Percentiles rank a stretch among this genome's conserved stretches.
phyloP scores from a whole-genome alignment of 2,888 invertebrate genomes.

The Pimpla rufipes region DNA sequence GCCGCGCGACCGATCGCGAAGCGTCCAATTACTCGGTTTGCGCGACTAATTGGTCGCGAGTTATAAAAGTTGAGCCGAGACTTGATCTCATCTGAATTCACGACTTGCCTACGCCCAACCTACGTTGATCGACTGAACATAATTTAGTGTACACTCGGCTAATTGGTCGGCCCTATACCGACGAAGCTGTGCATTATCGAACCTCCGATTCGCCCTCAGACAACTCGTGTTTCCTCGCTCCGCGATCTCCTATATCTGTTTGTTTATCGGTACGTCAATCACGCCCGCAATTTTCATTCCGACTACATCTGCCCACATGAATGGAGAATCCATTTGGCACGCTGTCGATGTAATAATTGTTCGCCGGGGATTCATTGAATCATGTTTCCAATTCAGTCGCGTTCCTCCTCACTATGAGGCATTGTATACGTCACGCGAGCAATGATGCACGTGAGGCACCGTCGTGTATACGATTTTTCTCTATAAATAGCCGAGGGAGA shows the following conservation, averaged over 20 bases:
- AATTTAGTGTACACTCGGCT: no score
- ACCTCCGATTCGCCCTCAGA: neutral
- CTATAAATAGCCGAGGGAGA: slow-evolving; percentile 48
- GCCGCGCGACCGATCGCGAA: no score
- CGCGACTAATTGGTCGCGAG: no score
- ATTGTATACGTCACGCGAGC: slow-evolving; percentile 40
- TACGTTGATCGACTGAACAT: no score
- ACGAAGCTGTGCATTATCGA: neutral
- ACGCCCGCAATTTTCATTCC: neutral
- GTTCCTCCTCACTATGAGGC: slow-evolving; percentile 12
- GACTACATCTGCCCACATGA: slow-evolving; percentile 16
- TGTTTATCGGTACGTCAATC: neutral
- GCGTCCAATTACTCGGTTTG: no score
- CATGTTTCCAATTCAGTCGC: slow-evolving; percentile 44
- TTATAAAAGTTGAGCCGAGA: no score
- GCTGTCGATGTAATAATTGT: slow-evolving; percentile 56
- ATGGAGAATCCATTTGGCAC: slow-evolving; percentile 18
- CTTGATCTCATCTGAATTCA: no score
- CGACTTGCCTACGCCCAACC: no score
- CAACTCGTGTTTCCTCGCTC: neutral
- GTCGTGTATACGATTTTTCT: slow-evolving; percentile 49
- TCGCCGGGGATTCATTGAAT: slow-evolving; percentile 54
- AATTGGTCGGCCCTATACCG: no score
- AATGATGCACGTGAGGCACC: slow-evolving; percentile 52
- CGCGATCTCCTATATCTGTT: neutral